Evolutionary conservation across 1,140 invertebrate species (phyloP).

Genomic region (Probaryconus sp.): DNA sequence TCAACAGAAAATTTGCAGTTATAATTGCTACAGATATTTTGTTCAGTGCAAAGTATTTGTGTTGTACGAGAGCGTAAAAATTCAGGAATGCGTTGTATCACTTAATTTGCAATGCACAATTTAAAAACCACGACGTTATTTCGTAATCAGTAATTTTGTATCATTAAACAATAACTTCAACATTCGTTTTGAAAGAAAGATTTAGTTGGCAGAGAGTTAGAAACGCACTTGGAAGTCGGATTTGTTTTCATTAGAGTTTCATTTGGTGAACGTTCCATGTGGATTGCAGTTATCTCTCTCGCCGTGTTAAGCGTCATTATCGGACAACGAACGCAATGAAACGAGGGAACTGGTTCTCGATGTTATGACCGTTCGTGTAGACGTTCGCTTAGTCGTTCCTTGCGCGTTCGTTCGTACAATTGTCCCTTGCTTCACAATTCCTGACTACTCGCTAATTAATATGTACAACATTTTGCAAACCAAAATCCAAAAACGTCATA

Average conservation of each 20-base stretch:
- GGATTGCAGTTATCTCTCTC: constrained; percentile 55
- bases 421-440: constrained; percentile 62
- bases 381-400: constrained; percentile 51
- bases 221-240: no score
- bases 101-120: no score
- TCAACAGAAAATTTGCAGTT: no score
- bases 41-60: no score
- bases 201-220: no score
- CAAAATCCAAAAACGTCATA: background rate
- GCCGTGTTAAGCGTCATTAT: constrained; percentile 78
- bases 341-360: constrained; percentile 78
- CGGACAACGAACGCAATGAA: constrained; percentile 79
- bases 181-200: no score
- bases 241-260: constrained; percentile 49
- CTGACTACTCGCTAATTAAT: constrained; percentile 31
- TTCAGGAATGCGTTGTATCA: no score
- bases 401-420: constrained; percentile 63
- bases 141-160: no score
- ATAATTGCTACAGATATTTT: no score
- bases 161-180: no score
- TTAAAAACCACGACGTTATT: no score
- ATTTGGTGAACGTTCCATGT: constrained; percentile 29
- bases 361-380: constrained; percentile 72
- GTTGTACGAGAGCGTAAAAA: no score
- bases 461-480: constrained; percentile 11